Conservation (phyloP, 2,888 invertebrate genomes). For the Netelia inedita region DNA sequence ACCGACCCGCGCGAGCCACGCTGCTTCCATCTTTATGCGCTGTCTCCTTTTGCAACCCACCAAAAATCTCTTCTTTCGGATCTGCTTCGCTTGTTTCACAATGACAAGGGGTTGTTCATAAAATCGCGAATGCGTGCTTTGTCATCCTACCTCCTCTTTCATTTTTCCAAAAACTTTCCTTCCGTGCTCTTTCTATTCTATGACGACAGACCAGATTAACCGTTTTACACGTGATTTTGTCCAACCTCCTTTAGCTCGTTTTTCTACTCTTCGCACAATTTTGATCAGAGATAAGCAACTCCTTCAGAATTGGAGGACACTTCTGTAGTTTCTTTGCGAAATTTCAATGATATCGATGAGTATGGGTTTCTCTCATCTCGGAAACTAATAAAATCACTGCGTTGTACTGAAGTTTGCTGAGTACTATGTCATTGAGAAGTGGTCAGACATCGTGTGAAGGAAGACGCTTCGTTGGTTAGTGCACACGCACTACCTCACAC, state of each 20-base stretch:
- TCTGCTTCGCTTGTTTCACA: slow-evolving; percentile 33
- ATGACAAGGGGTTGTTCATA: slow-evolving; percentile 45
- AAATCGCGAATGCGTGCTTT: slow-evolving; percentile 55
- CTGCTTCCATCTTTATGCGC: slow-evolving; percentile 13
- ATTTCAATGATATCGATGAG: not conserved
- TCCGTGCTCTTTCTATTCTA: not conserved
- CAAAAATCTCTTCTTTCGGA: slow-evolving; percentile 58
- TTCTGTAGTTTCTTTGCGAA: not conserved
- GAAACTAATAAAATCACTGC: slow-evolving; percentile 18
- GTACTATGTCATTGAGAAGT: slow-evolving; percentile 4
- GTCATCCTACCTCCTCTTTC: slow-evolving; percentile 26
- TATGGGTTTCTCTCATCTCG: slow-evolving; percentile 5
- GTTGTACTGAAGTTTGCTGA: not conserved
- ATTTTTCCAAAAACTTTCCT: slow-evolving; percentile 28
- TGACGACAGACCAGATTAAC: not conserved
- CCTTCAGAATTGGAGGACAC: not conserved
- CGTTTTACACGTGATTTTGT: slow-evolving; percentile 15
- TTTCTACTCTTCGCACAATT: slow-evolving; percentile 17
- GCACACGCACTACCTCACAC: not conserved
- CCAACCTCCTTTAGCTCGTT: not conserved
- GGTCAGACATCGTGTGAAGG: not conserved
- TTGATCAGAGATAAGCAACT: not conserved
- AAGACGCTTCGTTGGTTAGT: not conserved
- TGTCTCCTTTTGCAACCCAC: slow-evolving; percentile 21
- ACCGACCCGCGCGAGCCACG: slow-evolving; percentile 13